Evolutionary conservation across 2,113 vertebrate genomes (phyloP), one percentile per base, ranked within the genome.

Genomic region (Cyprinus carpio): DNA sequence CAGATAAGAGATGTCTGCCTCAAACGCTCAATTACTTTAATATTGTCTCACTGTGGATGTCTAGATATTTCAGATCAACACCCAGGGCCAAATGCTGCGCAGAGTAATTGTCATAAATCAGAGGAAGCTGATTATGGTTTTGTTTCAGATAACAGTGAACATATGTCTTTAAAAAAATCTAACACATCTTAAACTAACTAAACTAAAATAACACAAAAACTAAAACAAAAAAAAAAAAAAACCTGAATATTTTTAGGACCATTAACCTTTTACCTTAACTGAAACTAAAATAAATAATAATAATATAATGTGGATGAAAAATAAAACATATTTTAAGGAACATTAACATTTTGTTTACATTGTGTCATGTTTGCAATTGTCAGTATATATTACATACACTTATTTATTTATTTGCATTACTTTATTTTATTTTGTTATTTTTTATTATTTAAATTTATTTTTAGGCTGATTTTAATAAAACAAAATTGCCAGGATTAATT

Each of bases 11-110:
- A 56, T 18, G 51, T 51, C 75, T 64, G 77, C 40, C 49, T 40
- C 83, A 75, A 76, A 84, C 51, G 37, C 82, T 88, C 76, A 76
- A 84, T 82, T 88, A 88, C 82, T 86, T 88, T 84, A 75, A 80
- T 64, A 86, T 78, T 64, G 9, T 77, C 23, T 15, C 25, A 81
- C 34, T 64, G 71, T 49, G 72, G 37, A 54, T 37, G 34, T 20
- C 43, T 27, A 34, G 69, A 88, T 83, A 77, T 49, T 83, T 43
- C 43, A 23, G 34, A 60, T 84, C 37, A 76, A 67, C 37, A 60
- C 56, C 34, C 51, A 27, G 67, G 56, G 65, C 25, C n/a, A 60
- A 69, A 71, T 85, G 31, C 65, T 60, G 29, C 15, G 1, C 10
- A 18, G 77, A 64, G 77, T 62, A 43, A 64, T 64, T 64, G 37